A percentile compares a stretch with the other conserved stretches of the same genome.
phyloP scores from a whole-genome alignment of 2,113 vertebrate species.

The Heloderma charlesbogerti region DNA sequence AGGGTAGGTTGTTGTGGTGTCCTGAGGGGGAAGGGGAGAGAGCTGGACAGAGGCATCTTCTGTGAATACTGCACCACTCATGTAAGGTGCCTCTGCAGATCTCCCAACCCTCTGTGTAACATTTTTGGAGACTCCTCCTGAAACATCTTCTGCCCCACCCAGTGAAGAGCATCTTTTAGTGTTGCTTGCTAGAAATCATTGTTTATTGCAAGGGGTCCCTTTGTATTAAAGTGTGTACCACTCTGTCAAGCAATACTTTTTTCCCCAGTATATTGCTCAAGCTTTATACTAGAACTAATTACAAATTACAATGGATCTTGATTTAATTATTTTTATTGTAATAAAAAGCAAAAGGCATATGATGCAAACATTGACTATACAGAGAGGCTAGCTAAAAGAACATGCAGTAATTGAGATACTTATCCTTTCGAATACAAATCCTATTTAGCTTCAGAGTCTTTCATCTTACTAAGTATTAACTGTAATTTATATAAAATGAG shows the following conservation, averaged over 20 bases:
- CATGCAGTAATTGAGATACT: constrained; percentile 10
- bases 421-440: not conserved
- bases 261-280: not conserved
- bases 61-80: not conserved
- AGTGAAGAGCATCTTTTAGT: not conserved
- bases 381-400: constrained; percentile 10
- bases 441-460: not conserved
- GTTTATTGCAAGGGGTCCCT: not conserved
- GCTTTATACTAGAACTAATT: not conserved
- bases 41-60: not conserved
- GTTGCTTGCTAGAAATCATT: not conserved
- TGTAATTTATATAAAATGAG: constrained; percentile 13
- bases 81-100: not conserved
- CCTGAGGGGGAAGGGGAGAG: no score
- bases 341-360: not conserved
- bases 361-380: not conserved
- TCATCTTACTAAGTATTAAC: not conserved
- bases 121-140: not conserved
- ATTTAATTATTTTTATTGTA: constrained; percentile 33
- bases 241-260: not conserved
- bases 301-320: constrained; percentile 12
- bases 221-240: not conserved
- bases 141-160: not conserved
- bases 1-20: not conserved
- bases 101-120: not conserved